Percentiles rank a stretch among this genome's conserved stretches.
Conservation (phyloP, 2,797 vertebrate genomes). For the Dryobates pubescens region DNA sequence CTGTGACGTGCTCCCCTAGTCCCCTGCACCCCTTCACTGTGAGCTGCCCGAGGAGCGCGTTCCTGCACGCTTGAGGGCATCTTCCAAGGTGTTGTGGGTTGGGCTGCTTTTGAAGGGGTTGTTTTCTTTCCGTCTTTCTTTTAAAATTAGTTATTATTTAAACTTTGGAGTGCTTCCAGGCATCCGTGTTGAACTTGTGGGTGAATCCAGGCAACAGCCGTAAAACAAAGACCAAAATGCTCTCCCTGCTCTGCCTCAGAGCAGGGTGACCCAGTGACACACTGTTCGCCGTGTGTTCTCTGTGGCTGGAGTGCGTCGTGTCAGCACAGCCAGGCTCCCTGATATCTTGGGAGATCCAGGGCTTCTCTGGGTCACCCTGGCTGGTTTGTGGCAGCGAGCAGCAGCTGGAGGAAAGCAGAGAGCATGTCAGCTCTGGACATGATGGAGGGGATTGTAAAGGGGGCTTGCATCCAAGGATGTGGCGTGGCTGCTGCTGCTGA, state of each 20-base stretch:
- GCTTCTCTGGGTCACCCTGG: background rate
- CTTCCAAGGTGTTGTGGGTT: background rate
- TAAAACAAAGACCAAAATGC: slow-evolving; percentile 34
- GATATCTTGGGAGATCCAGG: background rate
- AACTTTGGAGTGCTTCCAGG: slow-evolving; percentile 27
- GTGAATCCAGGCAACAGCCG: background rate
- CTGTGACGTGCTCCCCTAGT: background rate
- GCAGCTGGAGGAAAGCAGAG: background rate
- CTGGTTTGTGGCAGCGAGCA: background rate
- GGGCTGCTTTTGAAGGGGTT: background rate
- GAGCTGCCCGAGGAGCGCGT: background rate
- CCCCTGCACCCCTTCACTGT: background rate
- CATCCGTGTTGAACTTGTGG: background rate
- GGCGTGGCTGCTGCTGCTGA: background rate
- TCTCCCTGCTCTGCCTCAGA: background rate
- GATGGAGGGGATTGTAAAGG: background rate
- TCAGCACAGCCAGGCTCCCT: rapidly evolving
- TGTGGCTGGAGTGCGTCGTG: background rate
- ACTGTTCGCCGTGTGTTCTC: rapidly evolving
- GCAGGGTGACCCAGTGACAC: slow-evolving; percentile 14
- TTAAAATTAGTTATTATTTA: background rate
- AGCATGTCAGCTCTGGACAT: background rate
- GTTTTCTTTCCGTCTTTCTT: too few species aligned
- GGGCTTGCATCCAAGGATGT: background rate
- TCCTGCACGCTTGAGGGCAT: background rate